phyloP scores from a whole-genome alignment of 1,140 invertebrate species.

The Tigriopus japonicus region DNA sequence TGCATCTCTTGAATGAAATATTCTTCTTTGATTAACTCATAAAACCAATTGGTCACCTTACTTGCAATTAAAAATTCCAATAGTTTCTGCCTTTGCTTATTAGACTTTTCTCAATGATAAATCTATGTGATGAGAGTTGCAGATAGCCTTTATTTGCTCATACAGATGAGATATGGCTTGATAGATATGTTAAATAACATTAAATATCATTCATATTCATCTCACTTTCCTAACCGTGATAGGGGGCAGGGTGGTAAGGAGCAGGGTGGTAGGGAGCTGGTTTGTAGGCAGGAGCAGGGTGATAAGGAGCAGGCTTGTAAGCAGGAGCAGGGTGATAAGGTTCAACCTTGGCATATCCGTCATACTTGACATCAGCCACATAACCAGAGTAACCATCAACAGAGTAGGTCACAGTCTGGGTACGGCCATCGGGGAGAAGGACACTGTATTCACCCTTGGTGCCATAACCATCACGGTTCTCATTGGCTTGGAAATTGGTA shows the following conservation, averaged over 20 bases:
- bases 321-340: not conserved
- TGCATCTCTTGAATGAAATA: too few relatives aligned
- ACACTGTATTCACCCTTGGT: slow-evolving; percentile 21
- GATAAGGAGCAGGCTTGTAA: slow-evolving; percentile 1
- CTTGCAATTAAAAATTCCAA: too few relatives aligned
- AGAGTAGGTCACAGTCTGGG: slow-evolving; percentile 33
- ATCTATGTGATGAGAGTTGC: too few relatives aligned
- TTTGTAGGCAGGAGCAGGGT: too few relatives aligned
- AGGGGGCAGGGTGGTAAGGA: not conserved
- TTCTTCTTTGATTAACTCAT: too few relatives aligned
- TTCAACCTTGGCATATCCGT: not conserved
- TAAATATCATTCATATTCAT: too few relatives aligned
- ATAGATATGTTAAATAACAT: too few relatives aligned
- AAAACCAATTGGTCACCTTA: too few relatives aligned
- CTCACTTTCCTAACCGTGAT: too few relatives aligned
- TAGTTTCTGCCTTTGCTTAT: too few relatives aligned
- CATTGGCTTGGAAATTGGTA: slow-evolving; percentile 21
- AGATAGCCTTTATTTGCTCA: too few relatives aligned
- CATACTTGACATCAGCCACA: slow-evolving; percentile 40
- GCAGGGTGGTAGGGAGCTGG: not conserved
- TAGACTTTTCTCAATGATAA: too few relatives aligned
- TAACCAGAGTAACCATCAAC: slow-evolving; percentile 59
- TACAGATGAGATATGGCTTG: not conserved
- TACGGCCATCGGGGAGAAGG: slow-evolving; percentile 20
- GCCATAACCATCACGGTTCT: slow-evolving; percentile 21